Evolutionary conservation across 2,888 invertebrate genomes (phyloP).

Genomic region (Agrypnus murinus): DNA sequence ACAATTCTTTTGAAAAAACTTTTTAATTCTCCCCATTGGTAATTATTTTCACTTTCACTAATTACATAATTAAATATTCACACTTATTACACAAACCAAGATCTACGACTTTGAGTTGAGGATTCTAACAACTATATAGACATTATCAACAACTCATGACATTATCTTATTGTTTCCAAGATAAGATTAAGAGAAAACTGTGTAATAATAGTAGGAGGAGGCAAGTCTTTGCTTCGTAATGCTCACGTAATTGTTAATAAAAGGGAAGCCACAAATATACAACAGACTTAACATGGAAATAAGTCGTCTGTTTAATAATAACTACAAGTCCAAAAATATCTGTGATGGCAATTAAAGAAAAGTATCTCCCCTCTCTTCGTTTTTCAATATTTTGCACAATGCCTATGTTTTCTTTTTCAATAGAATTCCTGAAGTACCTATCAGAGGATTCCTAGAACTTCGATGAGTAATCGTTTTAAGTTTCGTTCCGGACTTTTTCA

Average conservation of each 20-base stretch:
- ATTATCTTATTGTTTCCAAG: slow-evolving; percentile 40
- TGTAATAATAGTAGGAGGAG: slow-evolving; percentile 20
- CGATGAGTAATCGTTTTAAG: too few species aligned
- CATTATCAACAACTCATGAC: slow-evolving; percentile 40
- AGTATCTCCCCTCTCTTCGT: too few species aligned
- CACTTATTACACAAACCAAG: neutral
- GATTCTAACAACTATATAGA: too few species aligned
- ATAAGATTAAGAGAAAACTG: slow-evolving; percentile 42
- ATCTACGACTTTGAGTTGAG: neutral
- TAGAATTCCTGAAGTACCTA: too few species aligned
- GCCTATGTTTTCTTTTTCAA: too few species aligned
- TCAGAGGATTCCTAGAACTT: too few species aligned
- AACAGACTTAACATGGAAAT: too few species aligned
- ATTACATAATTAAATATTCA: neutral
- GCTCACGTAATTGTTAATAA: slow-evolving; percentile 21
- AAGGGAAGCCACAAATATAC: slow-evolving; percentile 1
- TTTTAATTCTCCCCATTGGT: slow-evolving; percentile 61
- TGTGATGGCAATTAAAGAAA: too few species aligned
- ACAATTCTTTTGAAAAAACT: slow-evolving; percentile 60
- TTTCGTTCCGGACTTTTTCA: too few species aligned
- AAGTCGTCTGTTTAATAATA: too few species aligned
- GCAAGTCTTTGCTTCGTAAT: slow-evolving; percentile 10
- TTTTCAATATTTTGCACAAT: too few species aligned
- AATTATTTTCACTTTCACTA: slow-evolving; percentile 39
- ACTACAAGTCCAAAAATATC: too few species aligned